These are phyloP conservation scores for Drosophila algonquin DNA, from an alignment of 2,888 invertebrate genomes.

Conservation along the genomic window DNA sequence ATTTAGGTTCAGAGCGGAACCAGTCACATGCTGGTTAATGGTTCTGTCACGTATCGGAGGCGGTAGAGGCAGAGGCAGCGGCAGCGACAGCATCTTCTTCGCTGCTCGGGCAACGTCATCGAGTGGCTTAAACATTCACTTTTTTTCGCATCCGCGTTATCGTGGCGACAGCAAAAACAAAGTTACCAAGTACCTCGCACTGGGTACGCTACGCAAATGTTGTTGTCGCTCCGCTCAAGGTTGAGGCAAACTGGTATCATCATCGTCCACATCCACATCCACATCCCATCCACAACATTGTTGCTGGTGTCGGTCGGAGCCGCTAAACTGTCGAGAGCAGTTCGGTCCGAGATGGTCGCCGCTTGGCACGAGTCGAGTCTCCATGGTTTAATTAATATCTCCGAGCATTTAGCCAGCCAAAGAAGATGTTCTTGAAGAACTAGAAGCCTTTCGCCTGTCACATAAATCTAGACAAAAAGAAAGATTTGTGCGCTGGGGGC, in stretches of 20 bases:
- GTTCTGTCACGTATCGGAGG: conserved; percentile 71
- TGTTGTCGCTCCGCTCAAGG: conserved; percentile 63
- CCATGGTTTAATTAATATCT: conserved; percentile 64
- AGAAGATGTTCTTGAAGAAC: conserved; percentile 50
- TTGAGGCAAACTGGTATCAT: conserved; percentile 75
- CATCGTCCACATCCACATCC: conserved; percentile 34
- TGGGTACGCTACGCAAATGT: conserved; percentile 59
- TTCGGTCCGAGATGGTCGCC: conserved; percentile 18
- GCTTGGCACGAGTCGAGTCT: conserved; percentile 73
- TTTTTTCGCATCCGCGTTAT: conserved; percentile 72
- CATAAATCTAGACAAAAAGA: conserved; percentile 29
- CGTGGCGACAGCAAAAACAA: conserved; percentile 32
- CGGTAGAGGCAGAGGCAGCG: conserved; percentile 6
- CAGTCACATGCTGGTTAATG: conserved; percentile 68
- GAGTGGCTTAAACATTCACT: conserved; percentile 72
- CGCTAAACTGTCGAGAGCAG: conserved; percentile 58
- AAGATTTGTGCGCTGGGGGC: background rate
- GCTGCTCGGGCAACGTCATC: conserved; percentile 61
- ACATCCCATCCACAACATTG: conserved; percentile 33
- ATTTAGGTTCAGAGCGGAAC: conserved; percentile 49
- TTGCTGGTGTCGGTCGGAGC: conserved; percentile 17
- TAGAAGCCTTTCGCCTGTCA: conserved; percentile 61
- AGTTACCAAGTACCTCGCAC: conserved; percentile 39
- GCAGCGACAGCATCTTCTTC: conserved; percentile 4
- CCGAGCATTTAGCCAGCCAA: conserved; percentile 42